phyloP scores from a whole-genome alignment of 2,113 vertebrate species.

The Nansenia antarctica region DNA sequence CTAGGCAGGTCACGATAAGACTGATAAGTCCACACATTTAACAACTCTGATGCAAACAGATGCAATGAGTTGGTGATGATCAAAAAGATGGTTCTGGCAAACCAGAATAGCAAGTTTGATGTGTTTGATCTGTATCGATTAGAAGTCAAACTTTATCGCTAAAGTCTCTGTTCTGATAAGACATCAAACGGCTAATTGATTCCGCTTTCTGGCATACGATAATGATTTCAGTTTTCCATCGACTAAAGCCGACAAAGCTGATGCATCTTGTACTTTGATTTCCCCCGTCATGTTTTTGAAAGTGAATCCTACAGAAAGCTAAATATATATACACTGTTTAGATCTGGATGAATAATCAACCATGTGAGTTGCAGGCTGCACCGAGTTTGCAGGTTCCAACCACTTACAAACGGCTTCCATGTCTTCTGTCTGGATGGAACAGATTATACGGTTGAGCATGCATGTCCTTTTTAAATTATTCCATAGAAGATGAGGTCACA shows the following conservation, averaged over 20 bases:
- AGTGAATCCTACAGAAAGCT: not conserved
- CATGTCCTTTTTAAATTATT: not conserved
- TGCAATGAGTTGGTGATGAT: not conserved
- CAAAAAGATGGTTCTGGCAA: not conserved
- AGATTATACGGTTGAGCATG: not conserved
- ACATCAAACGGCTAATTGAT: constrained; percentile 27
- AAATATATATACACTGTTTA: not conserved
- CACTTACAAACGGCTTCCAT: not conserved
- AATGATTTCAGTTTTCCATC: constrained; percentile 30
- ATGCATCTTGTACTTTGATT: not conserved
- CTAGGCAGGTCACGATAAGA: not conserved
- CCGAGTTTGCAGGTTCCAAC: not conserved
- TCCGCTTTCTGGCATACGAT: not conserved
- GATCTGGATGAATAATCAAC: not conserved
- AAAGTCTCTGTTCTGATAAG: constrained; percentile 25
- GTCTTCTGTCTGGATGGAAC: not conserved
- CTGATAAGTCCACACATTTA: not conserved
- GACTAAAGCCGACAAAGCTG: not conserved
- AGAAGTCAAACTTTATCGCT: constrained; percentile 18
- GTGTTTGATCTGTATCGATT: constrained; percentile 24
- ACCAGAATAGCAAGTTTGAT: not conserved
- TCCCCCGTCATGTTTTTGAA: not conserved
- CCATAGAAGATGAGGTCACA: not conserved
- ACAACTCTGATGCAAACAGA: not conserved
- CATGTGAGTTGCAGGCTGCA: not conserved